Conservation (phyloP, 2,797 vertebrate genomes). For the Sandelia bainsii region DNA sequence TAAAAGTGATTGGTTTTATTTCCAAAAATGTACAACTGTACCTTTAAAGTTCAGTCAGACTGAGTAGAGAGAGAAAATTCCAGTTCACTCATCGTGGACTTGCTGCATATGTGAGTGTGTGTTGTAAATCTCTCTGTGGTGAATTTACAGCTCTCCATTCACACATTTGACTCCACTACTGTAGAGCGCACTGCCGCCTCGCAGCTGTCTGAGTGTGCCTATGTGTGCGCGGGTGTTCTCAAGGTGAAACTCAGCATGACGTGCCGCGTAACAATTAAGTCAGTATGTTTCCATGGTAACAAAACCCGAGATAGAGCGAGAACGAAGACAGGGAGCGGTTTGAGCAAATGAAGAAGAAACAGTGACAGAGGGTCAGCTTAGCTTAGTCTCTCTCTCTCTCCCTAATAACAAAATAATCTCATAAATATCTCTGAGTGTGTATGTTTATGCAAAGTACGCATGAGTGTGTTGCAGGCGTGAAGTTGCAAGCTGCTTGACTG, state of each 20-base stretch:
- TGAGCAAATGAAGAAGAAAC: background rate
- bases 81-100: slow-evolving; percentile 16
- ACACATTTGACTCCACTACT: slow-evolving; percentile 56
- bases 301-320: slow-evolving; percentile 4
- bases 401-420: slow-evolving; percentile 44
- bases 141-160: slow-evolving; percentile 63
- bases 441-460: slow-evolving; percentile 32
- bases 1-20: too few species aligned
- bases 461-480: slow-evolving; percentile 33
- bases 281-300: slow-evolving; percentile 55
- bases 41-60: slow-evolving; percentile 22
- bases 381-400: background rate
- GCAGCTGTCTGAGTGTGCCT: slow-evolving; percentile 45
- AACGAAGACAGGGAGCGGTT: background rate
- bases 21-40: slow-evolving; percentile 1
- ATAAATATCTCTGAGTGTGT: slow-evolving; percentile 45
- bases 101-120: slow-evolving; percentile 16
- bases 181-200: slow-evolving; percentile 38
- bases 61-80: slow-evolving; percentile 9
- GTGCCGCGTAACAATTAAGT: slow-evolving; percentile 43
- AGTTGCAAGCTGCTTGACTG: slow-evolving; percentile 39
- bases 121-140: slow-evolving; percentile 59
- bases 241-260: slow-evolving; percentile 54
- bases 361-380: slow-evolving; percentile 14
- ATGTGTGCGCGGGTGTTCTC: slow-evolving; percentile 19